phyloP scores from a whole-genome alignment of 2,888 invertebrate species.

The Periphyllus acericola region DNA sequence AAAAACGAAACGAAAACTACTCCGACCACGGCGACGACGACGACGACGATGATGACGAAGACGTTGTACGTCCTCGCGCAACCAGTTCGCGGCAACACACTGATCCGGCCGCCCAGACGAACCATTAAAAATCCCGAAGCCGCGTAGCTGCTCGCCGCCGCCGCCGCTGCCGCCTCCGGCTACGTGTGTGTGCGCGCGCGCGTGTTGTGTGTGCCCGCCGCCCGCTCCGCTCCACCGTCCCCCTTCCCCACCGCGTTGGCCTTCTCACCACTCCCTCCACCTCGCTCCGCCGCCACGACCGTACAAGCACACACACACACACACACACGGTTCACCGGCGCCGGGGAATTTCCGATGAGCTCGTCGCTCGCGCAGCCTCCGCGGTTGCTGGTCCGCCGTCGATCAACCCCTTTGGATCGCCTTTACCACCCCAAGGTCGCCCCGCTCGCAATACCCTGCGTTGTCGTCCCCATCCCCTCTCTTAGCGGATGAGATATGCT shows the following conservation, averaged over 20 bases:
- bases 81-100: slow-evolving; percentile 60
- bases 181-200: neutral
- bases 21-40: neutral
- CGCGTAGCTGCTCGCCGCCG: slow-evolving; percentile 43
- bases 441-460: neutral
- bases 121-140: slow-evolving; percentile 57
- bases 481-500: too few species aligned
- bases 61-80: slow-evolving; percentile 18
- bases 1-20: neutral
- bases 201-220: neutral
- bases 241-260: neutral
- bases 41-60: neutral
- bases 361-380: neutral
- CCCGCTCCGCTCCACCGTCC: neutral
- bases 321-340: slow-evolving; percentile 59
- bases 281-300: neutral
- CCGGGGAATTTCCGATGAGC: slow-evolving; percentile 53
- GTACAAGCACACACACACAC: neutral
- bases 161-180: slow-evolving; percentile 38
- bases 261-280: slow-evolving; percentile 24
- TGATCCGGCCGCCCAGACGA: slow-evolving; percentile 57
- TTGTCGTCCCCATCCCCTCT: neutral
- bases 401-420: slow-evolving; percentile 32
- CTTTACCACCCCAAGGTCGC: neutral
- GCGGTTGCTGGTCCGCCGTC: neutral